Evolutionary conservation across 2,113 vertebrate genomes (phyloP).

Genomic region (Seriola rivoliana): DNA sequence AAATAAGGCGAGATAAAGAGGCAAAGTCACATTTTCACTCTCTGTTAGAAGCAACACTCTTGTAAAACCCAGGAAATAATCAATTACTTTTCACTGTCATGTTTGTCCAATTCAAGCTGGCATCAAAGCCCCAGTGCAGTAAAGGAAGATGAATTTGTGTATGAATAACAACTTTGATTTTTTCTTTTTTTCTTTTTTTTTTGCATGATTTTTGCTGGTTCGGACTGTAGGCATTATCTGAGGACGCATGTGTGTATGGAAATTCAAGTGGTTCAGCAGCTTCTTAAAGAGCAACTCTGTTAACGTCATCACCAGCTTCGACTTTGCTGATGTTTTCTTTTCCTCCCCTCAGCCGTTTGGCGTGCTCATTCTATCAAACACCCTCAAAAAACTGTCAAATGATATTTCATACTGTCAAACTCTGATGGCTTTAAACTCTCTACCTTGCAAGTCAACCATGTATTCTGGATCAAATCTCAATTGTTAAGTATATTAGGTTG

Average conservation of each 20-base stretch:
- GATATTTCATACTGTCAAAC: constrained; percentile 31
- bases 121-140: constrained; percentile 51
- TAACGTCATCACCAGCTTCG: constrained; percentile 10
- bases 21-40: constrained; percentile 36
- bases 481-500: background rate
- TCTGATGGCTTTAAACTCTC: constrained; percentile 15
- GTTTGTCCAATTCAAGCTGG: constrained; percentile 44
- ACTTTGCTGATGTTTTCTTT: background rate
- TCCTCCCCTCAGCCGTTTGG: constrained; percentile 30
- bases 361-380: constrained; percentile 64
- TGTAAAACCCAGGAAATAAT: constrained; percentile 56
- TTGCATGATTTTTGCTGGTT: background rate
- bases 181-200: background rate
- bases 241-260: background rate
- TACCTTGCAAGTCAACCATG: constrained; percentile 6
- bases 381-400: constrained; percentile 40
- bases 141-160: constrained; percentile 20
- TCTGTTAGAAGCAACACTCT: constrained; percentile 12
- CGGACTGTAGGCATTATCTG: constrained; percentile 11
- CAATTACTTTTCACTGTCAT: constrained; percentile 43
- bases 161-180: constrained; percentile 59
- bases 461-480: constrained; percentile 17
- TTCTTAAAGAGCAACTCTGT: constrained; percentile 50
- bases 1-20: constrained; percentile 47
- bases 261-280: constrained; percentile 26